These are phyloP conservation scores for Drosophila nigricruria DNA, from an alignment of 2,888 invertebrate genomes.

Conservation along the genomic window DNA sequence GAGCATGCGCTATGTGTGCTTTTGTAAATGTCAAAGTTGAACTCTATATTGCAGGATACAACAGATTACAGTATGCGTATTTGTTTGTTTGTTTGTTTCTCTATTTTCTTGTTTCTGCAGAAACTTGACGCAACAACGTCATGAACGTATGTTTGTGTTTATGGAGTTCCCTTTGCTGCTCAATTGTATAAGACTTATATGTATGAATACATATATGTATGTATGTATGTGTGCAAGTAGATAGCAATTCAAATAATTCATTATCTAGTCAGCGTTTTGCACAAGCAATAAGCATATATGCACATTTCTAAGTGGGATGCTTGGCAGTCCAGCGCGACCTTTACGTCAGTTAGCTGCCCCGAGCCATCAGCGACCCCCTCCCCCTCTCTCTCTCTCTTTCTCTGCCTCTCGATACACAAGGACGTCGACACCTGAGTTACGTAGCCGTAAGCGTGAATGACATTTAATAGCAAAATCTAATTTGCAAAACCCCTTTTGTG, in stretches of 20 bases:
- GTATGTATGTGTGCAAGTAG: not conserved
- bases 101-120: slow-evolving; percentile 45
- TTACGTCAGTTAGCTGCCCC: slow-evolving; percentile 43
- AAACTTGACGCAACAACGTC: slow-evolving; percentile 35
- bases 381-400: slow-evolving; percentile 32
- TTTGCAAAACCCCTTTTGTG: slow-evolving; percentile 49
- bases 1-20: slow-evolving; percentile 62
- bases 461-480: slow-evolving; percentile 62
- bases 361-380: slow-evolving; percentile 17
- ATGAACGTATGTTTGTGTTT: slow-evolving; percentile 44
- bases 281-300: slow-evolving; percentile 5
- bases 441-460: slow-evolving; percentile 32
- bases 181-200: not conserved
- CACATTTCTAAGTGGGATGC: slow-evolving; percentile 28
- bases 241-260: slow-evolving; percentile 27
- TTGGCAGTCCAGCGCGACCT: slow-evolving; percentile 43
- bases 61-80: slow-evolving; percentile 28
- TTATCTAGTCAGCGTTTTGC: slow-evolving; percentile 28
- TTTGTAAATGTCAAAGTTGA: slow-evolving; percentile 71
- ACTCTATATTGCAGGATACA: slow-evolving; percentile 41
- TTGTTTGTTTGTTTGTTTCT: slow-evolving; percentile 49
- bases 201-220: not conserved
- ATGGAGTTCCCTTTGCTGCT: slow-evolving; percentile 21
- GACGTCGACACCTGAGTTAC: slow-evolving; percentile 47
- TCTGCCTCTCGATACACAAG: slow-evolving; percentile 29